A percentile compares a stretch with the other conserved stretches of the same genome.
Conservation (phyloP, 2,797 vertebrate species). For the Vespertilio murinus region DNA sequence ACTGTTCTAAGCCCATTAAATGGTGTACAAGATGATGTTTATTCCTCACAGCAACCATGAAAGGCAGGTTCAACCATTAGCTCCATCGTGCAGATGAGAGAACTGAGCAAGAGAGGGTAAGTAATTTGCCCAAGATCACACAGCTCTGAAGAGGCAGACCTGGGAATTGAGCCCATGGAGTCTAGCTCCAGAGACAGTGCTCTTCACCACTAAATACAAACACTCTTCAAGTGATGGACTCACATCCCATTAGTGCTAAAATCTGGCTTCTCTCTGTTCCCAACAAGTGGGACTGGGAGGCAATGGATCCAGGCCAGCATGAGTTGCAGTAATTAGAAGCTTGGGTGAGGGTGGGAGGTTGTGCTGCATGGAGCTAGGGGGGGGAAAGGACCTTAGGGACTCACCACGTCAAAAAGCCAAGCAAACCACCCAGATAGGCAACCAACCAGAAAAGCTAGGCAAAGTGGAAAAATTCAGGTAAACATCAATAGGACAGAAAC, state of each 20-base stretch:
- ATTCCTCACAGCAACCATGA: not conserved
- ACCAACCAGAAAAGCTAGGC: not conserved
- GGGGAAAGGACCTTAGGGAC: not conserved
- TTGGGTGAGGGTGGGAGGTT: not conserved
- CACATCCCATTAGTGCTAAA: not conserved
- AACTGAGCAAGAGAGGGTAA: not conserved
- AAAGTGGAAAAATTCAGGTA: not conserved
- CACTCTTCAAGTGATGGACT: not conserved
- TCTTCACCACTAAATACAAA: not conserved
- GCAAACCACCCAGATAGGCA: not conserved
- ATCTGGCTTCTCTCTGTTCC: not conserved
- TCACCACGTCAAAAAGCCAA: not conserved
- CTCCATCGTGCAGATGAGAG: not conserved
- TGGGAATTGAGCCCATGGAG: not conserved
- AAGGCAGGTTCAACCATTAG: not conserved
- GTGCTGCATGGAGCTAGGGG: not conserved
- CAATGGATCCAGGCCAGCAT: not conserved
- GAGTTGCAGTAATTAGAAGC: not conserved
- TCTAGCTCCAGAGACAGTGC: not conserved
- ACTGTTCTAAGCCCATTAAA: not conserved
- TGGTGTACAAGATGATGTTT: not conserved
- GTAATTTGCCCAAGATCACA: not conserved
- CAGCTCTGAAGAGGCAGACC: not conserved
- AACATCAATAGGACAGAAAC: not conserved
- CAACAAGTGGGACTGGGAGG: not conserved